Percentiles rank a stretch among this genome's conserved stretches.
These are phyloP conservation scores for Brenthis ino DNA, from an alignment of 2,888 invertebrate species.

Conservation along the genomic window DNA sequence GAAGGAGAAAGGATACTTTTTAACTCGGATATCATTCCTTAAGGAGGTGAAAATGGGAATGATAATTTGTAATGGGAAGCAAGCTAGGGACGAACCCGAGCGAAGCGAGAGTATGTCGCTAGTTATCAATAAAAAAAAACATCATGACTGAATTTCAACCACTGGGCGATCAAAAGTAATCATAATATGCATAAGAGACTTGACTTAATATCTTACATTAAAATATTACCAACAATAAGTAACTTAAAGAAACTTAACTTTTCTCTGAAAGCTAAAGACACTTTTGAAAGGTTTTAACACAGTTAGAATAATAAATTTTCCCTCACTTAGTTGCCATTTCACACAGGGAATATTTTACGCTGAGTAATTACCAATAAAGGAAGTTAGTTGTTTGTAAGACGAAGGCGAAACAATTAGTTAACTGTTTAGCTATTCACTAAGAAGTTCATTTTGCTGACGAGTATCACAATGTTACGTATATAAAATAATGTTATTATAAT, in stretches of 20 bases:
- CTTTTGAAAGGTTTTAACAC: slow-evolving; percentile 45
- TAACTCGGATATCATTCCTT: too few relatives aligned
- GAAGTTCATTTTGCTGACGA: slow-evolving; percentile 39
- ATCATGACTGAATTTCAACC: too few relatives aligned
- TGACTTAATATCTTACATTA: background rate
- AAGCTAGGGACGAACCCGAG: too few relatives aligned
- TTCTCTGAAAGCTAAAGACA: slow-evolving; percentile 24
- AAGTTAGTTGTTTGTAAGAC: slow-evolving; percentile 60
- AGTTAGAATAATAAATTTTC: slow-evolving; percentile 53
- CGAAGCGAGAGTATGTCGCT: too few relatives aligned
- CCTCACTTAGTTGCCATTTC: slow-evolving; percentile 49
- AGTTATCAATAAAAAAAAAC: too few relatives aligned
- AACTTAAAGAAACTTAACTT: slow-evolving; percentile 17
- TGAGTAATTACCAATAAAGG: slow-evolving; percentile 64
- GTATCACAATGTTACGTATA: slow-evolving; percentile 22
- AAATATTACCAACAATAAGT: slow-evolving; percentile 18
- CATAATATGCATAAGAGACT: too few relatives aligned
- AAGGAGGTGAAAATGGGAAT: too few relatives aligned
- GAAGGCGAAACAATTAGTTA: slow-evolving; percentile 59
- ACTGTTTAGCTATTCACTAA: slow-evolving; percentile 57
- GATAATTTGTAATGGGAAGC: too few relatives aligned
- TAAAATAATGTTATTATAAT: too few relatives aligned
- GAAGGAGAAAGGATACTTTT: too few relatives aligned
- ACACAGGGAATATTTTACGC: slow-evolving; percentile 74
- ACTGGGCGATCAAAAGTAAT: too few relatives aligned